Conservation (phyloP, 2,888 invertebrate genomes). For the Dynastes hyllus region DNA sequence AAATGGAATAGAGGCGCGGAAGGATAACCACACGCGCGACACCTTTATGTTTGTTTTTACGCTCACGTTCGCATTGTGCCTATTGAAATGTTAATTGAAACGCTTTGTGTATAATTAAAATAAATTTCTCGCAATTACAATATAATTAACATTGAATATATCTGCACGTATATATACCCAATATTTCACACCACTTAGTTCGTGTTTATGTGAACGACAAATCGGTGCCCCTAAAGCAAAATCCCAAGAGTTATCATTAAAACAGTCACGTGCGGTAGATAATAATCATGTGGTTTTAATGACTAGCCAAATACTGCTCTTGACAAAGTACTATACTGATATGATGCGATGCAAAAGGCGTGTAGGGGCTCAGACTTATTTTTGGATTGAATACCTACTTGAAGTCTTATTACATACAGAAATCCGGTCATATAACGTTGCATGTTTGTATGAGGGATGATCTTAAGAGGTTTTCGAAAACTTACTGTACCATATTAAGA, state of each 20-base stretch:
- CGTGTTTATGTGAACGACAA: constrained; percentile 12
- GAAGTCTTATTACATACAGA: constrained; percentile 12
- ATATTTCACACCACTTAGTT: not conserved
- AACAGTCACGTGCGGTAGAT: constrained; percentile 57
- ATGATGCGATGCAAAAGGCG: constrained; percentile 27
- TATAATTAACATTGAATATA: not conserved
- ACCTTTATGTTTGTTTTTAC: constrained; percentile 23
- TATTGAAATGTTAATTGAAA: constrained; percentile 19
- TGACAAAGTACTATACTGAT: constrained; percentile 56
- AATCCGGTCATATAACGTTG: not conserved
- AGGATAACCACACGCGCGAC: constrained; percentile 37
- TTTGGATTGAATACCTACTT: constrained; percentile 23
- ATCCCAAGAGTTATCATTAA: constrained; percentile 57
- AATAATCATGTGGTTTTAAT: constrained; percentile 60
- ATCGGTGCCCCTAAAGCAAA: constrained; percentile 41
- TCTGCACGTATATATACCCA: not conserved
- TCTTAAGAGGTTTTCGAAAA: constrained; percentile 7
- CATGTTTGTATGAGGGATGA: not conserved
- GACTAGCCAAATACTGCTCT: constrained; percentile 65
- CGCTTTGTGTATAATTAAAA: not conserved
- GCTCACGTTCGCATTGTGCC: not conserved
- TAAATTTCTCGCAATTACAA: not conserved
- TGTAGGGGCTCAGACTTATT: constrained; percentile 21
- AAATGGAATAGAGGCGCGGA: constrained; percentile 39
- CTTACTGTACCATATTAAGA: not conserved